These are phyloP conservation scores for Anoncus sp. DNA, from an alignment of 2,888 invertebrate species.

Conservation along the genomic window DNA sequence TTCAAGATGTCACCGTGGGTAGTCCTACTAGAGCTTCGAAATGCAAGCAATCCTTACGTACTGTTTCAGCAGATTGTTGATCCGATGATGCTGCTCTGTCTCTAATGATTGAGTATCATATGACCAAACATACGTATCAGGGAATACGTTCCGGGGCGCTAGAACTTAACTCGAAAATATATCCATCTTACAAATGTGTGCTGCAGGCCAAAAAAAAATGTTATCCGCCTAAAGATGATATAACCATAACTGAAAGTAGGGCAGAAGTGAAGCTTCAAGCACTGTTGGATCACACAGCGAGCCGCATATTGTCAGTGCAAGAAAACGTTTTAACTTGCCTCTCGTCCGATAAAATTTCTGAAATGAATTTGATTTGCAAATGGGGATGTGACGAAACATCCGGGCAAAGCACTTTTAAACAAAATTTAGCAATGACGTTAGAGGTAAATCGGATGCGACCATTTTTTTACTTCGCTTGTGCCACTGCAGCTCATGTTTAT, in stretches of 20 bases:
- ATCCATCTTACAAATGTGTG: slow-evolving; percentile 17
- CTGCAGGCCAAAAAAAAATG: slow-evolving; percentile 6
- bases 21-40: slow-evolving; percentile 8
- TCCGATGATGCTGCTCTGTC: slow-evolving; percentile 40
- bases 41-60: slow-evolving; percentile 30
- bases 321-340: not conserved
- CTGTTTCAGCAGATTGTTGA: slow-evolving; percentile 24
- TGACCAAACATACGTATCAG: slow-evolving; percentile 18
- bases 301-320: slow-evolving; percentile 18
- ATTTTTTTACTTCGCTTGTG: too few relatives aligned
- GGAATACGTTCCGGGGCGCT: slow-evolving; percentile 7
- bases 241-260: slow-evolving; percentile 6
- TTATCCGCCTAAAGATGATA: not conserved
- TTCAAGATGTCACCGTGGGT: too few relatives aligned
- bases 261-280: slow-evolving; percentile 8
- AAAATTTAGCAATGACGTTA: too few relatives aligned
- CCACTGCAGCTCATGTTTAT: too few relatives aligned
- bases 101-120: not conserved
- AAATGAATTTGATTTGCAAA: slow-evolving; percentile 17
- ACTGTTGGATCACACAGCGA: slow-evolving; percentile 17
- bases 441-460: too few relatives aligned
- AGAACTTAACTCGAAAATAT: slow-evolving; percentile 27
- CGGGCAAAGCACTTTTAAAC: not conserved
- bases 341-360: not conserved
- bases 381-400: slow-evolving; percentile 8